phyloP scores from a whole-genome alignment of 2,888 invertebrate species.

The Morpho helenor region DNA sequence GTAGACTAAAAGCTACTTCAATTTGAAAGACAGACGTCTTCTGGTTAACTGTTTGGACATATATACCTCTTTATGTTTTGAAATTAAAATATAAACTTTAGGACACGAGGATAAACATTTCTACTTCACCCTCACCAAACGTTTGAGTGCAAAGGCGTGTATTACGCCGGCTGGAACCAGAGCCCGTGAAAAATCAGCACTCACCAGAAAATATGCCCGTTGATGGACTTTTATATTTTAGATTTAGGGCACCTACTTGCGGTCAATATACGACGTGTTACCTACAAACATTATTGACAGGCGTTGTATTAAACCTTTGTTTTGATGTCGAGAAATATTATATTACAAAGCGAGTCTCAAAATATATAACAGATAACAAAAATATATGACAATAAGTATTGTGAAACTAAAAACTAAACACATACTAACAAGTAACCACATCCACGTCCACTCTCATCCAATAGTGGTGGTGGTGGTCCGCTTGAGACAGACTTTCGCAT shows the following conservation, averaged over 20 bases:
- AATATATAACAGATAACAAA: too few species aligned
- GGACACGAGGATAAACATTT: conserved; percentile 59
- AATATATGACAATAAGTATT: too few species aligned
- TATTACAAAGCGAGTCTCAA: too few species aligned
- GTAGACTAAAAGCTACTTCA: too few species aligned
- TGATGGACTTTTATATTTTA: conserved; percentile 77
- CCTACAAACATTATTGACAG: conserved; percentile 3
- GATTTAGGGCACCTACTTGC: conserved; percentile 62
- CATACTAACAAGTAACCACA: too few species aligned
- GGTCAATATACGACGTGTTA: conserved; percentile 44
- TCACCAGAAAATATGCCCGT: conserved; percentile 71
- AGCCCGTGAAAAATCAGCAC: conserved; percentile 65
- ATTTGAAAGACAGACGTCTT: neutral
- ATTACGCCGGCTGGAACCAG: conserved; percentile 48
- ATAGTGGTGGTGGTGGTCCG: too few species aligned
- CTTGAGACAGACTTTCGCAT: too few species aligned
- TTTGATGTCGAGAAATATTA: neutral
- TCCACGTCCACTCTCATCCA: too few species aligned
- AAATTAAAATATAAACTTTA: conserved; percentile 55
- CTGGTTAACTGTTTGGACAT: neutral
- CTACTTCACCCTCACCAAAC: conserved; percentile 51
- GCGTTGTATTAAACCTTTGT: neutral
- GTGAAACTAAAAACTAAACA: too few species aligned
- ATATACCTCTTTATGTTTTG: neutral
- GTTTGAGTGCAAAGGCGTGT: conserved; percentile 78